Evolutionary conservation across 2,797 vertebrate species (phyloP).

Genomic region (Myoxocephalus aenaeus): DNA sequence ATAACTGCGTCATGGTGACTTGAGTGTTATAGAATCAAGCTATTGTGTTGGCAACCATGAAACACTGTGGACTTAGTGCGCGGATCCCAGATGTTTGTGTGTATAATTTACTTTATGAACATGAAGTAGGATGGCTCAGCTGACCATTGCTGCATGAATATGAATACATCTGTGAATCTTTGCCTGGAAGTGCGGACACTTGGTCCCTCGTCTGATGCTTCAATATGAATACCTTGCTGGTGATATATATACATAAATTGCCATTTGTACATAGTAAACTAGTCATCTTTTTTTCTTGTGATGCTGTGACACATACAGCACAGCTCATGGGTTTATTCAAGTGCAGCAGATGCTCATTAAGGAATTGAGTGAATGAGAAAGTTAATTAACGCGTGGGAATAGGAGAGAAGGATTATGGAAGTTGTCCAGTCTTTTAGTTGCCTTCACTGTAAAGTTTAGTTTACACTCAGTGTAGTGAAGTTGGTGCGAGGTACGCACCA

Average conservation of each 20-base stretch:
- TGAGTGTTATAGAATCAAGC: background rate
- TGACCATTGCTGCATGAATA: background rate
- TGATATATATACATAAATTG: background rate
- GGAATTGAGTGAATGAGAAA: slow-evolving; percentile 40
- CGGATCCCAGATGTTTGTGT: slow-evolving; percentile 1
- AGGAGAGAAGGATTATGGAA: slow-evolving; percentile 34
- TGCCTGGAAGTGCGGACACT: background rate
- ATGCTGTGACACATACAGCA: background rate
- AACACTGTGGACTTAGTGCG: background rate
- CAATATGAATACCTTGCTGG: background rate
- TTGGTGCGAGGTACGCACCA: too few species aligned
- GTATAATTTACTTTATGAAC: background rate
- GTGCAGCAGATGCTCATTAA: slow-evolving; percentile 52
- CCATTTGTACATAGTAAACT: background rate
- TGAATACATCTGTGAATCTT: background rate
- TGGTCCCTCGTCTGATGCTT: background rate
- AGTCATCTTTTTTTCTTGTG: background rate
- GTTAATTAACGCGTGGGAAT: slow-evolving; percentile 27
- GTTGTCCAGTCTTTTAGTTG: slow-evolving; percentile 37
- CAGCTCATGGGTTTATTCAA: background rate
- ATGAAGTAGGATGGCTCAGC: background rate
- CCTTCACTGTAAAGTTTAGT: slow-evolving; percentile 27
- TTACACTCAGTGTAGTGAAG: too few species aligned
- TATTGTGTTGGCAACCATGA: background rate
- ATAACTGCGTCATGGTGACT: background rate